phyloP scores from a whole-genome alignment of 2,888 invertebrate genomes.

The Hirudinaria manillensis region DNA sequence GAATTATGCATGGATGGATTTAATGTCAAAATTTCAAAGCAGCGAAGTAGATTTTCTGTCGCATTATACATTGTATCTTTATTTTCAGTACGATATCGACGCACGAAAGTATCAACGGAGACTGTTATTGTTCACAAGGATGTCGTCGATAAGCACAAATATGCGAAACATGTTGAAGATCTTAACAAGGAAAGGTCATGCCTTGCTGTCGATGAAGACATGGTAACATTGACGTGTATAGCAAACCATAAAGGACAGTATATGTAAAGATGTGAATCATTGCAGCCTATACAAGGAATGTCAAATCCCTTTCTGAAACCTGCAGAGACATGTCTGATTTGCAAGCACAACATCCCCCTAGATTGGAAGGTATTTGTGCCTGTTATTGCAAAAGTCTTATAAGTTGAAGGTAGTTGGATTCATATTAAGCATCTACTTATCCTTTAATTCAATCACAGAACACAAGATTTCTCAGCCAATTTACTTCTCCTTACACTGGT shows the following conservation, averaged over 20 bases:
- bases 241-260: neutral
- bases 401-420: neutral
- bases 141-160: constrained; percentile 30
- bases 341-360: constrained; percentile 72
- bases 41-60: too few relatives aligned
- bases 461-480: constrained; percentile 80
- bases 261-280: neutral
- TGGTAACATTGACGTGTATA: constrained; percentile 7
- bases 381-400: neutral
- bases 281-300: constrained; percentile 37
- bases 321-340: constrained; percentile 70
- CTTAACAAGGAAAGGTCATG: neutral
- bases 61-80: too few relatives aligned
- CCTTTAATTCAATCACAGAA: constrained; percentile 59
- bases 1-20: too few relatives aligned
- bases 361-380: constrained; percentile 66
- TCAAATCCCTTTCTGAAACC: constrained; percentile 72
- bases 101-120: neutral
- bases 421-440: neutral
- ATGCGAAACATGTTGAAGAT: constrained; percentile 11
- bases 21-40: too few relatives aligned
- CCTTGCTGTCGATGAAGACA: constrained; percentile 15
- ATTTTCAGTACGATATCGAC: too few relatives aligned
- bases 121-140: constrained; percentile 35
- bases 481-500: constrained; percentile 90